Base-by-base conservation (phyloP, 2,888 invertebrate genomes). In the Smittia aterrima region DNA sequence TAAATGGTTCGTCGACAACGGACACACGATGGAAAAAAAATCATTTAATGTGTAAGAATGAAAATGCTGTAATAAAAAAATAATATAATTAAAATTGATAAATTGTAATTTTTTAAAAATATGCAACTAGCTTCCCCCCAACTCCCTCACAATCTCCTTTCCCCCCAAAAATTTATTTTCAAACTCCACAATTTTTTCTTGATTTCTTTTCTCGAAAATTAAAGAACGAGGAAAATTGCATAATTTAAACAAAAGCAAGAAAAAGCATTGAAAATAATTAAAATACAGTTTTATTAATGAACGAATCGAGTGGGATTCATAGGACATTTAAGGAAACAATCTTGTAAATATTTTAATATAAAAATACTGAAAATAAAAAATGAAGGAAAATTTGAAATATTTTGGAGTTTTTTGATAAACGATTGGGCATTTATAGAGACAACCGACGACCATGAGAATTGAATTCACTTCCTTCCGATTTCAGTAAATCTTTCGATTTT, bases 61-160 rank as follows among this genome's bases (percentile, higher is more conserved):
- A 70, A 70, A 62, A 58, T 62, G 72, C 72, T 72, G 72, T 72
- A 72, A 72, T 72, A 72, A 70, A 72, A 68, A 64, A 64, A 47
- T 70, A 47, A 68, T 68, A 68, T 68, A 68, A 68, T 68, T 68
- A 66, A 68, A 68, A 47, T 58, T 18, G 58, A 58, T 22, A n/a
- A 58, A 47, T 47, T 47, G 47, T 47, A 47, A 47, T 47, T 47
- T 47, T 47, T 47, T 47, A 47, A 47, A n/a, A 2, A 47, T 47
- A 47, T 11, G 47, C 38, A 38, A 38, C 47, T 47, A 47, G 47
- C 47, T 38, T 38, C 47, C 2, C 47, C 47, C 47, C 47, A 47
- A 11, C 47, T 47, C 11, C 47, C 16, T 47, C 47, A 4, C 38
- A 38, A 7, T 38, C 11, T 38, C 38, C 11, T 38, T 3, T 47